Evolutionary conservation across 2,888 invertebrate species (phyloP), one percentile per base, ranked within the genome.

Genomic region (Eucera pruinosa): DNA sequence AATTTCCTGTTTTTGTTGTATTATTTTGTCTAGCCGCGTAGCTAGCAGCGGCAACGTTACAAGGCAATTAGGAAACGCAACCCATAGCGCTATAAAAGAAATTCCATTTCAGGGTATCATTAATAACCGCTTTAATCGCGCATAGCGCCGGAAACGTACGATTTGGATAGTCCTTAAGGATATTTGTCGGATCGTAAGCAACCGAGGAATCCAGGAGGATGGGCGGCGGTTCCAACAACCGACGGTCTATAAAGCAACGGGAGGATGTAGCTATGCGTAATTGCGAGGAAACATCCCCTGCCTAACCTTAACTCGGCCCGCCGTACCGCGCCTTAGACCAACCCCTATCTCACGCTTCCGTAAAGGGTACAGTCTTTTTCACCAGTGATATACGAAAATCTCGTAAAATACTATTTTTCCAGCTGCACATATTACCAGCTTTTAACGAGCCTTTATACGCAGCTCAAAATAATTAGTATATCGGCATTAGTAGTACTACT

Each of bases 251-350:
- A 85, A 86, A 87, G 80, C 82, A 87, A 71, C 83, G 72, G 78
- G 84, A 82, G 83, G 78, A 82, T 84, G 81, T 78, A 84, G 82
- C 81, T 84, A 79, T 80, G 76, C 81, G 85, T 87, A 87, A 87
- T 87, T 86, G 84, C 82, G 81, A 83, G 85, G 82, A 86, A 86
- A 86, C 83, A 84, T 85, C 83, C 83, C 73, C 75, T 68, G 43
- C 69, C 78, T 80, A 82, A 78, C 84, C 82, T 85, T 81, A 85
- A 83, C 82, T 84, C 73, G 75, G 74, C 75, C 70, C 68, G 68
- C 70, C 78, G 77, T 80, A 82, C 80, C 80, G 81, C 85, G 77
- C 80, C 83, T 85, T 82, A 82, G 84, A 81, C 85, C 83, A 81
- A 76, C 74, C 77, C 57, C 61, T 55, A 58, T 74, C 73, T 78